phyloP scores from a whole-genome alignment of 1,140 invertebrate species.

The Harlomillsia oculata region DNA sequence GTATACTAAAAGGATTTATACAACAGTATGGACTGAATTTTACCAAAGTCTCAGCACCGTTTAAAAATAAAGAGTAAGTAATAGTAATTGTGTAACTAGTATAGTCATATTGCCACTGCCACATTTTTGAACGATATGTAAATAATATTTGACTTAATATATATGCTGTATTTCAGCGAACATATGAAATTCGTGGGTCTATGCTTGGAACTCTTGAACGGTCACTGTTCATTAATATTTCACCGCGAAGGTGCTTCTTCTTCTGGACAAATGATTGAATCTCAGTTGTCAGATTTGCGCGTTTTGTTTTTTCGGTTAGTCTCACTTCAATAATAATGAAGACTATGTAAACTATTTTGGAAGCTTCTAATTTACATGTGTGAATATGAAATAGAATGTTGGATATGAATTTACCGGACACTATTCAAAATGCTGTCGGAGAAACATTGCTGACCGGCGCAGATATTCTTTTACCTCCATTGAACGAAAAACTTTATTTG shows the following conservation, averaged over 20 bases:
- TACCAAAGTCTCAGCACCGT: constrained; percentile 18
- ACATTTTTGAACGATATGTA: neutral
- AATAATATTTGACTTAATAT: neutral
- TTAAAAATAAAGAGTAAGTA: constrained; percentile 16
- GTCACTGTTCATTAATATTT: constrained; percentile 48
- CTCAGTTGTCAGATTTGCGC: constrained; percentile 14
- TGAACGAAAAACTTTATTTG: constrained; percentile 51
- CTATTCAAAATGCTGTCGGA: constrained; percentile 47
- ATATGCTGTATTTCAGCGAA: constrained; percentile 40
- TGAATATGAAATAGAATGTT: constrained; percentile 43
- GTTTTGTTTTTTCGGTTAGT: constrained; percentile 25
- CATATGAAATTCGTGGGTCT: constrained; percentile 52
- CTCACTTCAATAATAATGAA: neutral
- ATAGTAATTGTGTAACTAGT: too few species aligned
- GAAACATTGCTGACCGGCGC: constrained; percentile 52
- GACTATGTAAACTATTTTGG: neutral
- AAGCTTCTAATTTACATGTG: constrained; percentile 1
- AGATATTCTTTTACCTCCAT: constrained; percentile 49
- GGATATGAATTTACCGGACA: constrained; percentile 48
- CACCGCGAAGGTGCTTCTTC: neutral
- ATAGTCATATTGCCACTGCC: neutral
- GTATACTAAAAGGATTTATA: constrained; percentile 48
- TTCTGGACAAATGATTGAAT: constrained; percentile 6
- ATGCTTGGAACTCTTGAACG: constrained; percentile 49
- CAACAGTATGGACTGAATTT: constrained; percentile 44